Evolutionary conservation across 1,140 invertebrate species (phyloP).

Genomic region (Bombus soroeensis): DNA sequence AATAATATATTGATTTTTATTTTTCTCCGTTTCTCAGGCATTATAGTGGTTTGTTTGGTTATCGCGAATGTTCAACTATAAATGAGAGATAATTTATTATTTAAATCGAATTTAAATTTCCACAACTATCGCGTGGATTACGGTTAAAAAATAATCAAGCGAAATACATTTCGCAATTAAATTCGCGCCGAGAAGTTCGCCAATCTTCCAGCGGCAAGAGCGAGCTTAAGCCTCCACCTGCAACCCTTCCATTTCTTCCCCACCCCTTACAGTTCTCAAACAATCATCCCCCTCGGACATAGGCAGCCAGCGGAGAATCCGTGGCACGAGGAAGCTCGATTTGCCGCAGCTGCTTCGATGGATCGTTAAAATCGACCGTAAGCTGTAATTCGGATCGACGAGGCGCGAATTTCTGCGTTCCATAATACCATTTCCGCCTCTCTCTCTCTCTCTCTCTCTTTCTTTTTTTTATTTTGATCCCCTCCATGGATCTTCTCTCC

Average conservation of each 20-base stretch:
- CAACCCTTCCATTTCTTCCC: constrained; percentile 33
- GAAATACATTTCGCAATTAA: not conserved
- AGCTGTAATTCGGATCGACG: constrained; percentile 47
- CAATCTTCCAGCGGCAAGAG: constrained; percentile 5
- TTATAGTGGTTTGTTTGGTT: not conserved
- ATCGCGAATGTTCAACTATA: not conserved
- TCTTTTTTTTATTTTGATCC: not conserved
- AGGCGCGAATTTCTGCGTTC: constrained; percentile 46
- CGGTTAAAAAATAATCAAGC: not conserved
- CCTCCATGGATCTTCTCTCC: not conserved
- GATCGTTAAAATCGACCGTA: constrained; percentile 52
- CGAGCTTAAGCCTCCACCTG: constrained; percentile 6
- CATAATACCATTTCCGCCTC: constrained; percentile 18
- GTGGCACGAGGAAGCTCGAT: constrained; percentile 39
- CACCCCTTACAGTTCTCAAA: not conserved
- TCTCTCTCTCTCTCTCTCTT: not conserved
- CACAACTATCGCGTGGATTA: no score
- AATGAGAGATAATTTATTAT: not conserved
- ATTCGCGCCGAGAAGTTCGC: not conserved
- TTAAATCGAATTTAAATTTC: not conserved
- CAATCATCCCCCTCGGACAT: constrained; percentile 29
- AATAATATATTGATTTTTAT: not conserved
- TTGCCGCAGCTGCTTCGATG: constrained; percentile 47
- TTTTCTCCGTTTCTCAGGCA: not conserved
- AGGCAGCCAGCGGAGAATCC: constrained; percentile 17